Evolutionary conservation across 2,113 vertebrate species (phyloP).

Genomic region (Toxotes chatareus): DNA sequence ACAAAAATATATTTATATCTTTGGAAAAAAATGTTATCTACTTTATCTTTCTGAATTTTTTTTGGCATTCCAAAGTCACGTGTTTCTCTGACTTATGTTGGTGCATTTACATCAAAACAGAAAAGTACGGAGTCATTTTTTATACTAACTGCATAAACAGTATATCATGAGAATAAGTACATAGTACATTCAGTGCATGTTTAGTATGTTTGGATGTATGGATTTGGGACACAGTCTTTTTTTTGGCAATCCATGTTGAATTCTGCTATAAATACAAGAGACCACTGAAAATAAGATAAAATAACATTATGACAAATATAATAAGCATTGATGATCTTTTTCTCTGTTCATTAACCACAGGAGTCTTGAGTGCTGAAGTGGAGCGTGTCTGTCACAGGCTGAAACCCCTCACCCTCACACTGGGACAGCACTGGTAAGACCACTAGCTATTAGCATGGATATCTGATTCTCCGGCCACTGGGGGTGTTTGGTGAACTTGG

Average conservation of each 20-base stretch:
- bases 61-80: too few species aligned
- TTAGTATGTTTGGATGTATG: neutral
- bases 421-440: slow-evolving; percentile 52
- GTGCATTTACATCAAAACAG: neutral
- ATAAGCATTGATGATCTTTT: slow-evolving; percentile 1
- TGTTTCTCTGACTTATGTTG: too few species aligned
- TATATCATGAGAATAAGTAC: neutral
- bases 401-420: slow-evolving; percentile 47
- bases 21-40: neutral
- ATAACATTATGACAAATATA: neutral
- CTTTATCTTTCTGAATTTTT: neutral
- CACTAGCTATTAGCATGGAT: slow-evolving; percentile 81
- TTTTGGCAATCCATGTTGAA: neutral
- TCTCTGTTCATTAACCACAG: slow-evolving; percentile 7
- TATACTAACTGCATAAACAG: neutral
- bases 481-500: slow-evolving; percentile 45
- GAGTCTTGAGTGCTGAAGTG: slow-evolving; percentile 18
- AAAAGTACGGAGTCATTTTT: neutral
- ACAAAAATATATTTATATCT: neutral
- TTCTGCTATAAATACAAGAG: neutral
- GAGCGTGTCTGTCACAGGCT: slow-evolving; percentile 8
- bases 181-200: too few species aligned
- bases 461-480: slow-evolving; percentile 70
- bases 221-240: neutral
- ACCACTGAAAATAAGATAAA: neutral